Evolutionary conservation across 2,888 invertebrate genomes (phyloP).

Genomic region (Macroteleia sp.): DNA sequence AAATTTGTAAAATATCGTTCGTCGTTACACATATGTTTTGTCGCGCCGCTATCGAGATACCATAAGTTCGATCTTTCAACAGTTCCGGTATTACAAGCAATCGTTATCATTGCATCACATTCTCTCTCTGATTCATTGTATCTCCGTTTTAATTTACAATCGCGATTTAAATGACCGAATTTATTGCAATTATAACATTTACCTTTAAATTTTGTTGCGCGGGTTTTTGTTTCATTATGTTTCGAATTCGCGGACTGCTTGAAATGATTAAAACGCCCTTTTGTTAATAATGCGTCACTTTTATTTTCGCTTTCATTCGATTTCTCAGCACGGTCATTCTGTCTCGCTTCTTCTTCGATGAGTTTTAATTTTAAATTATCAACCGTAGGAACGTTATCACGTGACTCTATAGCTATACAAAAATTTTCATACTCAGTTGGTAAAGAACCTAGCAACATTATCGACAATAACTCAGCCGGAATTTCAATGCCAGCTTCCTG

Average conservation of each 20-base stretch:
- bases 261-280: no score
- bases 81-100: slow-evolving; percentile 32
- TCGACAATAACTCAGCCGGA: no score
- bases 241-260: slow-evolving; percentile 4
- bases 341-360: slow-evolving; percentile 46
- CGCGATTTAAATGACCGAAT: slow-evolving; percentile 18
- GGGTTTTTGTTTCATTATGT: slow-evolving; percentile 7
- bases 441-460: slow-evolving; percentile 36
- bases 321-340: slow-evolving; percentile 1
- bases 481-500: no score
- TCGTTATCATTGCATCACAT: slow-evolving; percentile 18
- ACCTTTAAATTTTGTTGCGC: slow-evolving; percentile 19
- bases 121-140: not conserved
- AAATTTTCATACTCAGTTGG: slow-evolving; percentile 62
- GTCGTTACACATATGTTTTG: slow-evolving; percentile 22
- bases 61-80: slow-evolving; percentile 23
- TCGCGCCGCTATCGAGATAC: slow-evolving; percentile 61
- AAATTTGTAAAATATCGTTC: slow-evolving; percentile 18
- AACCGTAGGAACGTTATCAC: slow-evolving; percentile 46
- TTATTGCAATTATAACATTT: slow-evolving; percentile 54
- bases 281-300: no score
- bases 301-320: not conserved
- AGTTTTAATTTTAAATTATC: slow-evolving; percentile 42
- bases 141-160: not conserved
- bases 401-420: slow-evolving; percentile 29